A percentile compares a stretch with the other conserved stretches of the same genome.
Conservation (phyloP, 2,113 vertebrate genomes). For the Grus americana region DNA sequence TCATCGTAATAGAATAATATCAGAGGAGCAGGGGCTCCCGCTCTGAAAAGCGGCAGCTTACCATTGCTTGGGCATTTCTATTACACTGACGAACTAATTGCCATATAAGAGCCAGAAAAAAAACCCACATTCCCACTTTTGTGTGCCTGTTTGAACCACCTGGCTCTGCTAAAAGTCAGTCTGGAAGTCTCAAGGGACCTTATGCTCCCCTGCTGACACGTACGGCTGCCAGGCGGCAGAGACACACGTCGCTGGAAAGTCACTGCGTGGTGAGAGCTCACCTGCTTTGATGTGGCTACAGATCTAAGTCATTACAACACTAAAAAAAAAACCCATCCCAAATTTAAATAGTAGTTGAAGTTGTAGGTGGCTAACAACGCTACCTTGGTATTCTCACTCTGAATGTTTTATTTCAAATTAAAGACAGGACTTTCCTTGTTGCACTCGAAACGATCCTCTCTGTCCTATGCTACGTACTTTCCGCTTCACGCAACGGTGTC, state of each 20-base stretch:
- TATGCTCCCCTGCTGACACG: neutral
- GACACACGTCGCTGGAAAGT: fast-evolving
- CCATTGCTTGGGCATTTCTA: neutral
- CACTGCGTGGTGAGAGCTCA: fast-evolving
- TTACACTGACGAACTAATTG: neutral
- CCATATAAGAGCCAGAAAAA: neutral
- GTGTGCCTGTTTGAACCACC: neutral
- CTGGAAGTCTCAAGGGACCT: neutral
- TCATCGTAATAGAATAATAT: fast-evolving
- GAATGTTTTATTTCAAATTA: neutral
- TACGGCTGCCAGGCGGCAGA: fast-evolving
- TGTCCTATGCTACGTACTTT: neutral
- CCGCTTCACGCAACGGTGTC: fast-evolving
- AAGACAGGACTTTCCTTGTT: neutral
- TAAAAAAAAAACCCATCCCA: neutral
- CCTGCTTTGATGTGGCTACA: neutral
- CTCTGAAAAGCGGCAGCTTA: neutral
- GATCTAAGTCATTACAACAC: neutral
- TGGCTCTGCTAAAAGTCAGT: neutral
- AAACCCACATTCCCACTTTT: neutral
- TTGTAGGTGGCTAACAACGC: neutral
- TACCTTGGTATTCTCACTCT: neutral
- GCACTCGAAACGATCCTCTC: neutral
- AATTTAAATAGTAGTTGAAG: neutral
- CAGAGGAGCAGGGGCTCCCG: neutral